A percentile compares a stretch with the other conserved stretches of the same genome.
phyloP scores from a whole-genome alignment of 92 coral and sea anemone genomes.

The Nematostella vectensis region DNA sequence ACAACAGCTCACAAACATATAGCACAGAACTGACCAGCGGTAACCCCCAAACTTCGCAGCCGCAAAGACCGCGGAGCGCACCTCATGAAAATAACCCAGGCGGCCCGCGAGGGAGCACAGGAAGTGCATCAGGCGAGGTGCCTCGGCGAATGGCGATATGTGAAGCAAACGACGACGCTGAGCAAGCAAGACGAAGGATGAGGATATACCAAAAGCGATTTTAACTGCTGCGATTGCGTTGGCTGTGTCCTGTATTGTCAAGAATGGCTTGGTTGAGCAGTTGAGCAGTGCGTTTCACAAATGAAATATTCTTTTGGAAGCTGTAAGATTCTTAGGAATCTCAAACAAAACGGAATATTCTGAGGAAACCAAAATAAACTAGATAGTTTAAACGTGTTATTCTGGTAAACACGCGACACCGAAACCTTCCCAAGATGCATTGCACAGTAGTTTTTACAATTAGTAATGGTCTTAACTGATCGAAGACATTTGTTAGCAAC shows the following conservation, averaged over 20 bases:
- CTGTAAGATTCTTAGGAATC: too few relatives aligned
- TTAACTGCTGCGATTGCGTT: too few relatives aligned
- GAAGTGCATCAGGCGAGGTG: neutral
- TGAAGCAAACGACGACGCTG: conserved; percentile 44
- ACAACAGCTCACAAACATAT: conserved; percentile 1
- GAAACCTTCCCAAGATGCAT: too few relatives aligned
- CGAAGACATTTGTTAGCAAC: too few relatives aligned
- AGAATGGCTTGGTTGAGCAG: neutral
- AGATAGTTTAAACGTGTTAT: too few relatives aligned
- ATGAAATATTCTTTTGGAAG: too few relatives aligned
- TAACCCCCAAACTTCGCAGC: conserved; percentile 8
- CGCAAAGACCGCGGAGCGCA: conserved; percentile 19
- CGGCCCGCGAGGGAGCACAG: conserved; percentile 1
- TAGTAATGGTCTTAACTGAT: too few relatives aligned
- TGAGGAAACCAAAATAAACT: too few relatives aligned
- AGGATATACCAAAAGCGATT: conserved; percentile 54
- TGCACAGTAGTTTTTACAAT: too few relatives aligned
- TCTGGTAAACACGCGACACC: too few relatives aligned
- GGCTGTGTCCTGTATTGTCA: neutral
- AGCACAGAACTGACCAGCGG: neutral
- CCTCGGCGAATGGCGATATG: conserved; percentile 54
- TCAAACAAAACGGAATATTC: too few relatives aligned
- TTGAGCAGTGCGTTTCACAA: neutral
- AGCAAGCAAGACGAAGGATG: conserved; percentile 37
- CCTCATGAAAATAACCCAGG: conserved; percentile 9